phyloP scores from a whole-genome alignment of 1,140 invertebrate genomes.

The Callitettix versicolor region DNA sequence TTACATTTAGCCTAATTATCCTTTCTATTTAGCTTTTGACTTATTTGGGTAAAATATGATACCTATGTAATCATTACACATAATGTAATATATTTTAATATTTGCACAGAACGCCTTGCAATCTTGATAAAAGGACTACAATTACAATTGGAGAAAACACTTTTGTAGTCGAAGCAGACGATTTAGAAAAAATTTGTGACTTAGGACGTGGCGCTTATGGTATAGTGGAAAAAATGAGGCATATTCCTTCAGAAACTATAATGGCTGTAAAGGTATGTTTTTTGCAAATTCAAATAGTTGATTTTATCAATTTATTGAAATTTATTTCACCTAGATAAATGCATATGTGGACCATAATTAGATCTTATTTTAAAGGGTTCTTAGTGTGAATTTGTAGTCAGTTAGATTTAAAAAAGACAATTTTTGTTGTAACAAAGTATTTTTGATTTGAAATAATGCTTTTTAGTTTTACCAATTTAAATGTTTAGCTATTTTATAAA shows the following conservation, averaged over 20 bases:
- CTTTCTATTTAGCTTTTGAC: no score
- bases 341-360: neutral
- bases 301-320: no score
- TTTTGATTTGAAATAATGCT: no score
- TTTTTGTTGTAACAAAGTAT: no score
- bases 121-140: conserved; percentile 73
- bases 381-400: no score
- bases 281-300: neutral
- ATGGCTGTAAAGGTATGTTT: conserved; percentile 86
- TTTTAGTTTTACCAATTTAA: no score
- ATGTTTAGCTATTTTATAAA: no score
- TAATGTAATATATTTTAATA: no score
- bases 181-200: conserved; percentile 74
- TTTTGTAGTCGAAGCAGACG: conserved; percentile 85
- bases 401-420: no score
- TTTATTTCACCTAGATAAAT: neutral
- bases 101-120: conserved; percentile 50
- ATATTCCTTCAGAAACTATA: conserved; percentile 74
- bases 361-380: neutral
- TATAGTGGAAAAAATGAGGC: conserved; percentile 91
- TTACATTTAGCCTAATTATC: no score
- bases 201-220: conserved; percentile 92
- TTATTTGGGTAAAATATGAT: no score
- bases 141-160: conserved; percentile 77
- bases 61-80: no score